Conservation (phyloP, 2,888 invertebrate genomes). For the Scaptomyza cyrtandrae region DNA sequence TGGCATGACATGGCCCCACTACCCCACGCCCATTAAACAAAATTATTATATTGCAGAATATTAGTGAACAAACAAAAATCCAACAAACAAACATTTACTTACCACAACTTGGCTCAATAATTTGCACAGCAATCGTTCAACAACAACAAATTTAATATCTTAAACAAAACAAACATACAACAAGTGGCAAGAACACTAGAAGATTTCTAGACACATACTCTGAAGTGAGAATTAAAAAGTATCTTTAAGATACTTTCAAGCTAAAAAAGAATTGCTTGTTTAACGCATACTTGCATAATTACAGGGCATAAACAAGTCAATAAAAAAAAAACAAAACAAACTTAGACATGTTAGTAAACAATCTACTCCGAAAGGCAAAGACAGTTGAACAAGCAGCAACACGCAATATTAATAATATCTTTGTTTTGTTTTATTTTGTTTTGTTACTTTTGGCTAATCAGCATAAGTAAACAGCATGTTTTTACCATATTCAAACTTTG, state of each 20-base stretch:
- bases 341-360: constrained; percentile 30
- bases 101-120: constrained; percentile 27
- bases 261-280: too few species aligned
- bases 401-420: constrained; percentile 16
- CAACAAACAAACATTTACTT: neutral
- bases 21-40: constrained; percentile 17
- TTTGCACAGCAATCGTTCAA: constrained; percentile 24
- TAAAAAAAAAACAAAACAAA: constrained; percentile 21
- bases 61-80: neutral
- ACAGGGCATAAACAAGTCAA: constrained; percentile 14
- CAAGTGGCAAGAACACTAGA: neutral
- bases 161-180: constrained; percentile 6
- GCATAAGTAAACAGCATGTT: constrained; percentile 37
- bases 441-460: constrained; percentile 36
- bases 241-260: neutral
- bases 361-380: constrained; percentile 9
- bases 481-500: constrained; percentile 34
- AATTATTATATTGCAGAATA: neutral
- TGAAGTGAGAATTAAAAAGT: neutral
- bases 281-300: neutral
- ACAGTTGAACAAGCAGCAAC: constrained; percentile 5
- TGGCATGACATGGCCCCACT: constrained; percentile 24
- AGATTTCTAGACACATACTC: constrained; percentile 8
- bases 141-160: constrained; percentile 35
- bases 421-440: too few species aligned